Percentiles rank a stretch among this genome's conserved stretches.
phyloP scores from a whole-genome alignment of 2,888 invertebrate genomes.

The Adelphocoris suturalis region DNA sequence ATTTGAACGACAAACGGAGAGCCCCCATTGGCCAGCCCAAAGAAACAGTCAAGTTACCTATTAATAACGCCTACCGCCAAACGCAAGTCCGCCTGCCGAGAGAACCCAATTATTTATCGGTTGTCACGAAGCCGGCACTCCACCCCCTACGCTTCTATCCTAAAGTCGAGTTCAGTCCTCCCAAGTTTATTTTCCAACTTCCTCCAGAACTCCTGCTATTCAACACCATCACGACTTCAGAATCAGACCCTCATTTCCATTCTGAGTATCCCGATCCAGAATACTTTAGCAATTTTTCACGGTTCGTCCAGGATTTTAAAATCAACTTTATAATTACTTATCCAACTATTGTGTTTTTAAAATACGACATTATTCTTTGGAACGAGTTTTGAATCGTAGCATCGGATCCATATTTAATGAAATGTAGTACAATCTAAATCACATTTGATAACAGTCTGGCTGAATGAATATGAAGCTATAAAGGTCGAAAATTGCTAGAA shows the following conservation, averaged over 20 bases:
- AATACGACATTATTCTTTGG: no score
- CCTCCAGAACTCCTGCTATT: neutral
- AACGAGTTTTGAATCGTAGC: no score
- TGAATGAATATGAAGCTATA: no score
- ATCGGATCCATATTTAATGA: no score
- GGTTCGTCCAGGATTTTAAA: neutral
- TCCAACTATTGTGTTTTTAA: neutral
- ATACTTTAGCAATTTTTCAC: neutral
- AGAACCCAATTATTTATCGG: neutral
- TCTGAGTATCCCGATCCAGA: neutral
- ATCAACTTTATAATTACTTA: neutral
- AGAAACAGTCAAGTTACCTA: neutral
- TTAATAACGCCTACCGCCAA: neutral
- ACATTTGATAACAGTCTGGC: no score
- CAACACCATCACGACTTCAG: neutral
- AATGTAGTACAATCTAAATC: no score
- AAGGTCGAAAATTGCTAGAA: no score
- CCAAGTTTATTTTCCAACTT: neutral
- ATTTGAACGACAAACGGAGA: no score
- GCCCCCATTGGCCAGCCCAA: neutral
- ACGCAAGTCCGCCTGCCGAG: neutral
- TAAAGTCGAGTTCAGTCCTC: neutral
- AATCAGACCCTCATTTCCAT: neutral
- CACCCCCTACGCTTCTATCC: neutral
- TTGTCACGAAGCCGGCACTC: neutral